A percentile compares a stretch with the other conserved stretches of the same genome.
phyloP scores from a whole-genome alignment of 1,140 invertebrate genomes.

The Aplysia californica region DNA sequence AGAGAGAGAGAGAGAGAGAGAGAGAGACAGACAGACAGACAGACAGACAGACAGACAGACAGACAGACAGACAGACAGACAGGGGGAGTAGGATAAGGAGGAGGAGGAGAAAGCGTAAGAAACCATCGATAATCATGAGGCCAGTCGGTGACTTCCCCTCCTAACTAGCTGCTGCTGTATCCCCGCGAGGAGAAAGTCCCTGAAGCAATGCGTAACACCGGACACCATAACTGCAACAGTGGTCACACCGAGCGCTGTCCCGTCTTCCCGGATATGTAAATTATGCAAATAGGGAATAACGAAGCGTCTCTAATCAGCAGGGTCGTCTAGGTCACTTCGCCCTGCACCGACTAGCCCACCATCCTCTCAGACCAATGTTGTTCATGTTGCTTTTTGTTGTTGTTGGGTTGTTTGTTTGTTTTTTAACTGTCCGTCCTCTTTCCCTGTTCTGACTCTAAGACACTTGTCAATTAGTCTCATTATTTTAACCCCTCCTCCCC shows the following conservation, averaged over 20 bases:
- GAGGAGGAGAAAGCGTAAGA: not conserved
- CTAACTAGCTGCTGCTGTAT: not conserved
- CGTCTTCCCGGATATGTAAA: too few relatives aligned
- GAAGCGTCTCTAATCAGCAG: not conserved
- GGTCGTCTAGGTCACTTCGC: not conserved
- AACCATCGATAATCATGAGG: not conserved
- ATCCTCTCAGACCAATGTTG: not conserved
- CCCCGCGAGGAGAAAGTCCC: not conserved
- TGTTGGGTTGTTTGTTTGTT: too few relatives aligned
- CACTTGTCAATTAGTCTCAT: not conserved
- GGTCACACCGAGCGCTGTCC: not conserved
- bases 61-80: not conserved
- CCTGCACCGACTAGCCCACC: not conserved
- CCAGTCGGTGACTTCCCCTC: not conserved
- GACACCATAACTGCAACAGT: not conserved
- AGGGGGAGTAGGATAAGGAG: not conserved
- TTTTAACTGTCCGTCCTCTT: not conserved
- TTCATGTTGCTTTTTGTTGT: too few relatives aligned
- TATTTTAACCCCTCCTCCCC: not conserved
- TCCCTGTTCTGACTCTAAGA: not conserved
- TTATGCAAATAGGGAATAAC: too few relatives aligned
- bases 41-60: not conserved
- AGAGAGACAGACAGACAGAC: not conserved
- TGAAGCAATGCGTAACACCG: not conserved
- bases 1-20: not conserved